Conservation (phyloP, 2,888 invertebrate genomes). For the Rhogogaster chlorosoma region DNA sequence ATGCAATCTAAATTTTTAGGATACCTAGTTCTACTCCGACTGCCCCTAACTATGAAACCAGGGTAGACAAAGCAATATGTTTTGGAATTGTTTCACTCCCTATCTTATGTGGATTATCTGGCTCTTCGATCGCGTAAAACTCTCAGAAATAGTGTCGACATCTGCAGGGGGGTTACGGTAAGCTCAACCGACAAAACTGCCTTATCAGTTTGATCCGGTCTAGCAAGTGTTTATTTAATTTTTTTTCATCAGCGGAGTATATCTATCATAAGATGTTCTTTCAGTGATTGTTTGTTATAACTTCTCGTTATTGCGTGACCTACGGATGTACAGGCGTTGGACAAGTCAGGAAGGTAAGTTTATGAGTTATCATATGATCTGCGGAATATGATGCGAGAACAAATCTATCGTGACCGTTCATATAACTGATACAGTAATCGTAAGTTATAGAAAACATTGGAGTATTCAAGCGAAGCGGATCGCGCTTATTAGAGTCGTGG, state of each 20-base stretch:
- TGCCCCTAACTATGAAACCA: background rate
- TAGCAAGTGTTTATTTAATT: background rate
- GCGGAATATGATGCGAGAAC: background rate
- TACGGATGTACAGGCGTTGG: background rate
- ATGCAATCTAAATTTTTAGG: background rate
- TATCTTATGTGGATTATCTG: background rate
- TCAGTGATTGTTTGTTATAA: background rate
- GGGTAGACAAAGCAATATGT: background rate
- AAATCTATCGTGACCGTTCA: background rate
- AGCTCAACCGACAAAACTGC: background rate
- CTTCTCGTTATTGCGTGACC: background rate
- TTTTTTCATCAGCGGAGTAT: background rate
- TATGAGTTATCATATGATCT: background rate
- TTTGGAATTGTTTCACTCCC: background rate
- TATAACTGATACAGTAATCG: background rate
- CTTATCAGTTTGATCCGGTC: constrained; percentile 1
- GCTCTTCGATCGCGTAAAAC: background rate
- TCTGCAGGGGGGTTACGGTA: constrained; percentile 18
- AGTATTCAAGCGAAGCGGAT: background rate
- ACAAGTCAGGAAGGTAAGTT: background rate
- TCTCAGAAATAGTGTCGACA: background rate
- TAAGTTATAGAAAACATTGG: background rate
- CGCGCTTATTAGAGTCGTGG: background rate
- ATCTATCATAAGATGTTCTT: background rate
- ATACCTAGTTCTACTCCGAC: background rate